Evolutionary conservation across 2,888 invertebrate genomes (phyloP).

Genomic region (Cybosia mesomella): DNA sequence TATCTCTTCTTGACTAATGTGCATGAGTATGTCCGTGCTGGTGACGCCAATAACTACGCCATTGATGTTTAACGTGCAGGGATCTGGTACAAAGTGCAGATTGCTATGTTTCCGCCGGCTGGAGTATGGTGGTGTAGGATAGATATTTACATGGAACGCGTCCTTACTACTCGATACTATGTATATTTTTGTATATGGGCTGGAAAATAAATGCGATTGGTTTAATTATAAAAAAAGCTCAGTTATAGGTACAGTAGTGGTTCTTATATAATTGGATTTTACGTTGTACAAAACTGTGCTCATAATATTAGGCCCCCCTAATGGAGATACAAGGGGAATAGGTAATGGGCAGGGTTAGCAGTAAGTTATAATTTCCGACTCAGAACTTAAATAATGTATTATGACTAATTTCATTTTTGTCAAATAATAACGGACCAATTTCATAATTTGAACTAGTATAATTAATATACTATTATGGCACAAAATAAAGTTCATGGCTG

Average conservation of each 20-base stretch:
- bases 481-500: too few species aligned
- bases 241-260: too few species aligned
- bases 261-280: not conserved
- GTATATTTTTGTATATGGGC: conserved; percentile 90
- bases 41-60: conserved; percentile 93
- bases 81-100: conserved; percentile 92
- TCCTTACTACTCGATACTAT: conserved; percentile 93
- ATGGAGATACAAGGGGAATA: not conserved
- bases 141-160: conserved; percentile 92
- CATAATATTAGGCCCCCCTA: too few species aligned
- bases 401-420: too few species aligned
- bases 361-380: too few species aligned
- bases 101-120: conserved; percentile 87
- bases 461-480: too few species aligned
- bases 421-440: too few species aligned
- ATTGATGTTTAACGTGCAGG: conserved; percentile 91
- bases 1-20: conserved; percentile 93
- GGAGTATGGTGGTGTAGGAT: conserved; percentile 93
- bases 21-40: conserved; percentile 94
- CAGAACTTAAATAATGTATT: too few species aligned
- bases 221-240: not conserved
- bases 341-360: too few species aligned
- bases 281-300: not conserved
- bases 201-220: conserved; percentile 62
- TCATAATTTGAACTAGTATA: too few species aligned